These are phyloP conservation scores for Diorhabda sublineata DNA, from an alignment of 1,140 invertebrate species.

Conservation along the genomic window DNA sequence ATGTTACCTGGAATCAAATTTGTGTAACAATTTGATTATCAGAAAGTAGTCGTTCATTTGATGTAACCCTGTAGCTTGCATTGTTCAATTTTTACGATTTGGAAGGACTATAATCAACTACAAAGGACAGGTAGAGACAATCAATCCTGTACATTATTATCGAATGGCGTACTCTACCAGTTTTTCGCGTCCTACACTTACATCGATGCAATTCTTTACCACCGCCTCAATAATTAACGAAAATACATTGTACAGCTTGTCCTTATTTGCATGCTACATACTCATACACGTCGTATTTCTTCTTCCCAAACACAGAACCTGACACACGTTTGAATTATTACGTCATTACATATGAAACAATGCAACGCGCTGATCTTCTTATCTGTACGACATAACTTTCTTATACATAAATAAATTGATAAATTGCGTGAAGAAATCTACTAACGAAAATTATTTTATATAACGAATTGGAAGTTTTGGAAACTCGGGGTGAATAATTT, in stretches of 20 bases:
- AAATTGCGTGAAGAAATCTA: slow-evolving; percentile 5
- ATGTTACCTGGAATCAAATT: too few relatives aligned
- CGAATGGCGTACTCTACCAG: neutral
- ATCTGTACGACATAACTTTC: slow-evolving; percentile 4
- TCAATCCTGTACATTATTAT: too few relatives aligned
- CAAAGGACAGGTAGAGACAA: too few relatives aligned
- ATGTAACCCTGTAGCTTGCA: too few relatives aligned
- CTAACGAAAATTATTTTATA: slow-evolving; percentile 10
- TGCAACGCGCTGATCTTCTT: slow-evolving; percentile 16
- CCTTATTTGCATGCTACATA: slow-evolving; percentile 23
- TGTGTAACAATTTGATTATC: too few relatives aligned
- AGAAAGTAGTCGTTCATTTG: too few relatives aligned
- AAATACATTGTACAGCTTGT: slow-evolving; percentile 23
- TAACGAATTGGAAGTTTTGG: slow-evolving; percentile 5
- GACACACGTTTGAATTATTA: slow-evolving; percentile 18
- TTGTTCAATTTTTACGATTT: too few relatives aligned
- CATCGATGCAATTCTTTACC: neutral
- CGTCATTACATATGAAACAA: slow-evolving; percentile 17
- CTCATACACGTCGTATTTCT: slow-evolving; percentile 24
- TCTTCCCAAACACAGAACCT: slow-evolving; percentile 20
- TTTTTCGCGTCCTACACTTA: neutral
- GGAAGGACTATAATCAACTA: too few relatives aligned
- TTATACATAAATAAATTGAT: slow-evolving; percentile 13
- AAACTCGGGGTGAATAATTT: too few relatives aligned
- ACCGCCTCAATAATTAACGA: slow-evolving; percentile 21